Evolutionary conservation across 2,797 vertebrate species (phyloP).

Genomic region (Pogonophryne albipinna): DNA sequence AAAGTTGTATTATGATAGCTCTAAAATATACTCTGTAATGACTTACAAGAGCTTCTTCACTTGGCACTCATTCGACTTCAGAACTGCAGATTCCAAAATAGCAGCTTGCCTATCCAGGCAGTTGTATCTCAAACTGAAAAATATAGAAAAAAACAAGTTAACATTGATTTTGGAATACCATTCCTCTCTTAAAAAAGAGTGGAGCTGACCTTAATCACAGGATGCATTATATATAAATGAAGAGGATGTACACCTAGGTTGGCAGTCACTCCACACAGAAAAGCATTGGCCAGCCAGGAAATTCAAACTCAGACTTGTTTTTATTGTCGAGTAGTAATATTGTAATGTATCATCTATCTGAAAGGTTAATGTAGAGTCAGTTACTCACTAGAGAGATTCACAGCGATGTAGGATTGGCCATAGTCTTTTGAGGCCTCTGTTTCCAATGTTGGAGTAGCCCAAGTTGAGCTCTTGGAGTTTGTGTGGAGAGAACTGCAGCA

Average conservation of each 20-base stretch:
- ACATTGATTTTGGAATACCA: background rate
- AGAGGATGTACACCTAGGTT: background rate
- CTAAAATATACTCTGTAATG: background rate
- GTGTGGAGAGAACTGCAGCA: slow-evolving; percentile 77
- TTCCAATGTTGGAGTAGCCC: slow-evolving; percentile 83
- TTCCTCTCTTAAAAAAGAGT: background rate
- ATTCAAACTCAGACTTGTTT: background rate
- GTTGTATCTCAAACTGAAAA: slow-evolving; percentile 80
- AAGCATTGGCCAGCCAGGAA: background rate
- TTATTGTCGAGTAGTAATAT: background rate
- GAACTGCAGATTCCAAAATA: slow-evolving; percentile 70
- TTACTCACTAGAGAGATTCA: slow-evolving; percentile 81
- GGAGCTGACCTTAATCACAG: background rate
- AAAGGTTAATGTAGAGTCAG: background rate
- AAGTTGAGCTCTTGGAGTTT: slow-evolving; percentile 78
- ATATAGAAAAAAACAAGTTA: slow-evolving; percentile 4
- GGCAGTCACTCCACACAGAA: background rate
- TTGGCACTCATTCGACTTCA: slow-evolving; percentile 74
- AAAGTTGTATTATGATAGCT: background rate
- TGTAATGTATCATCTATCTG: background rate
- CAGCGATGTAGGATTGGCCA: slow-evolving; percentile 78
- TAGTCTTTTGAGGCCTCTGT: slow-evolving; percentile 72
- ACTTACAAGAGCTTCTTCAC: slow-evolving; percentile 82
- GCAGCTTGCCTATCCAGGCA: slow-evolving; percentile 78
- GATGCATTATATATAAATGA: background rate